These are phyloP conservation scores for Salminus brasiliensis DNA, from an alignment of 2,113 vertebrate genomes.

Conservation along the genomic window DNA sequence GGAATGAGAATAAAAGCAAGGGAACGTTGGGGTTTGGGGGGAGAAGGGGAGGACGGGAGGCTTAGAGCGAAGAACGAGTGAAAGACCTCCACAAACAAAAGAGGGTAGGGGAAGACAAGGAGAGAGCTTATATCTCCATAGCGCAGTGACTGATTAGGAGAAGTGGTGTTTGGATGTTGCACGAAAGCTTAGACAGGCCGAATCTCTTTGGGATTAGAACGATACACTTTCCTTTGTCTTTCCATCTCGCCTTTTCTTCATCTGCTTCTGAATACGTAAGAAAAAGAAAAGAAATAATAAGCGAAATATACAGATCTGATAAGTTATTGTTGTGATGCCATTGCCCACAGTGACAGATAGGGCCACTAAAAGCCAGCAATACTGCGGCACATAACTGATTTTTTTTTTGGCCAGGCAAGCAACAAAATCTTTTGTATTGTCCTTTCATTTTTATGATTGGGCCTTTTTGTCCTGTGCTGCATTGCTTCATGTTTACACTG, in stretches of 20 bases:
- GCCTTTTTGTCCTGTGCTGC: neutral
- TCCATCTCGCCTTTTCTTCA: neutral
- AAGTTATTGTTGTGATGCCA: neutral
- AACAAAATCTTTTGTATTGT: neutral
- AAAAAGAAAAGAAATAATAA: neutral
- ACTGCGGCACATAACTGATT: neutral
- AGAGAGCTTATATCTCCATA: neutral
- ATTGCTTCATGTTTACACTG: neutral
- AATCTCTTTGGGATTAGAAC: neutral
- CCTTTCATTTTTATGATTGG: neutral
- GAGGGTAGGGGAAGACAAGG: neutral
- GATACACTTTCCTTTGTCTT: neutral
- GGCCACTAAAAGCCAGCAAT: neutral
- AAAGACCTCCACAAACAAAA: conserved; percentile 16
- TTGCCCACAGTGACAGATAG: neutral
- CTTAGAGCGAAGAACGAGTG: neutral
- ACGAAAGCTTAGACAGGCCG: too few relatives aligned
- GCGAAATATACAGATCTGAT: neutral
- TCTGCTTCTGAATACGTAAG: neutral
- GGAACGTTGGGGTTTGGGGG: neutral
- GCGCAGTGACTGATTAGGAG: conserved; percentile 2
- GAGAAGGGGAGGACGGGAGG: neutral
- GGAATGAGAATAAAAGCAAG: conserved; percentile 9
- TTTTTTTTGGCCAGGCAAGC: neutral
- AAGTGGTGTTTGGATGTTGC: neutral